Evolutionary conservation across 2,113 vertebrate species (phyloP).

Genomic region (Laticauda colubrina): DNA sequence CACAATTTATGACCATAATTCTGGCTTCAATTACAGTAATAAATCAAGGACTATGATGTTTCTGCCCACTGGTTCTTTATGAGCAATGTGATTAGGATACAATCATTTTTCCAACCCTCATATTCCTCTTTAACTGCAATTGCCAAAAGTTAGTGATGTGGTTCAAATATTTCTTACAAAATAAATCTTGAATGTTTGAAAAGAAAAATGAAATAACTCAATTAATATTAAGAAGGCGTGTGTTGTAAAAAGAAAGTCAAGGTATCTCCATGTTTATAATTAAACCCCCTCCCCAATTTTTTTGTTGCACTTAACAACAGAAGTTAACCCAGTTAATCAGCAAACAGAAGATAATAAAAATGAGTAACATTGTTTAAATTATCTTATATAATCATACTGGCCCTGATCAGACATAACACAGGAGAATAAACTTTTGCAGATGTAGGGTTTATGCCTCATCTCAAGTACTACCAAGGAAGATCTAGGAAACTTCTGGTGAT

Average conservation of each 20-base stretch:
- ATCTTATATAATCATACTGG: slow-evolving; percentile 30
- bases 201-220: background rate
- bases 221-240: slow-evolving; percentile 12
- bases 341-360: slow-evolving; percentile 56
- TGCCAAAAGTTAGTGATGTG: background rate
- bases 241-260: slow-evolving; percentile 39
- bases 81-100: background rate
- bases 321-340: slow-evolving; percentile 61
- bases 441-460: background rate
- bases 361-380: slow-evolving; percentile 55
- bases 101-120: background rate
- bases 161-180: background rate
- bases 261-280: slow-evolving; percentile 39
- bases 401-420: slow-evolving; percentile 8
- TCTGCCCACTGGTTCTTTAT: background rate
- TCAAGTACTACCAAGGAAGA: background rate
- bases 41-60: background rate
- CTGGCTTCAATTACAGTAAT: background rate
- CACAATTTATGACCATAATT: background rate
- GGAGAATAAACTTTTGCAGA: background rate
- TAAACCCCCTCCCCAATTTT: slow-evolving; percentile 12
- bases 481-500: background rate
- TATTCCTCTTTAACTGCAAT: background rate
- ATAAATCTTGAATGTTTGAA: background rate
- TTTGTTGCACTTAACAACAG: slow-evolving; percentile 56